Percentiles rank a stretch among this genome's conserved stretches.
Evolutionary conservation across 2,113 vertebrate species (phyloP).

Genomic region (Alethe diademata): DNA sequence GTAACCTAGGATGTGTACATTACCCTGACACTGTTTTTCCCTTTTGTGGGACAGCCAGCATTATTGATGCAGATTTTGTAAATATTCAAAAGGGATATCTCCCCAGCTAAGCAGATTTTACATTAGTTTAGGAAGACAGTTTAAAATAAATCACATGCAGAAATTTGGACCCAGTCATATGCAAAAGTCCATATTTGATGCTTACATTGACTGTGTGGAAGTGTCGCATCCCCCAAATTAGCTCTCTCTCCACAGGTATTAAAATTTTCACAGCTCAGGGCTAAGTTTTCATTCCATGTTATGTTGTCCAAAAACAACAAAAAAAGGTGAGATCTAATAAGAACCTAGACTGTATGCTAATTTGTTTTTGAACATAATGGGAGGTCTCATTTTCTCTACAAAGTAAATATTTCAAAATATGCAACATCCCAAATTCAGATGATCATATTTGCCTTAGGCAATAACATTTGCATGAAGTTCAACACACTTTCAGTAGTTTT

Average conservation of each 20-base stretch:
- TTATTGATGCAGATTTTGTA: not conserved
- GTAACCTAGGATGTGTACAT: not conserved
- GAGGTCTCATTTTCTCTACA: not conserved
- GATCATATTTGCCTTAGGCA: not conserved
- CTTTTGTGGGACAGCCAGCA: fast-evolving
- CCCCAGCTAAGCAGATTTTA: not conserved
- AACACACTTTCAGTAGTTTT: not conserved
- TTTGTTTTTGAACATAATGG: not conserved
- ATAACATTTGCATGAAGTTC: not conserved
- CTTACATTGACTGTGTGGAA: not conserved
- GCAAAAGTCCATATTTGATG: not conserved
- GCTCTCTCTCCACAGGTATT: not conserved
- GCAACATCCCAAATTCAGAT: not conserved
- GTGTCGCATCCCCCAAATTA: not conserved
- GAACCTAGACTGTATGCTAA: not conserved
- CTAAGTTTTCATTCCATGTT: not conserved
- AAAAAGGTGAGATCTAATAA: not conserved
- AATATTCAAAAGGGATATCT: not conserved
- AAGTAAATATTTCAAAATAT: not conserved
- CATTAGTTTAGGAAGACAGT: not conserved
- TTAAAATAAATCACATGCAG: not conserved
- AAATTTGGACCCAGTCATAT: not conserved
- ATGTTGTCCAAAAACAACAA: not conserved
- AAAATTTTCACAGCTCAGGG: not conserved
- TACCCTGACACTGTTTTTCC: not conserved